Evolutionary conservation across 23 tunicate species (phyloP), one percentile per base, ranked within the genome.

Genomic region (Oikopleura albicans): DNA sequence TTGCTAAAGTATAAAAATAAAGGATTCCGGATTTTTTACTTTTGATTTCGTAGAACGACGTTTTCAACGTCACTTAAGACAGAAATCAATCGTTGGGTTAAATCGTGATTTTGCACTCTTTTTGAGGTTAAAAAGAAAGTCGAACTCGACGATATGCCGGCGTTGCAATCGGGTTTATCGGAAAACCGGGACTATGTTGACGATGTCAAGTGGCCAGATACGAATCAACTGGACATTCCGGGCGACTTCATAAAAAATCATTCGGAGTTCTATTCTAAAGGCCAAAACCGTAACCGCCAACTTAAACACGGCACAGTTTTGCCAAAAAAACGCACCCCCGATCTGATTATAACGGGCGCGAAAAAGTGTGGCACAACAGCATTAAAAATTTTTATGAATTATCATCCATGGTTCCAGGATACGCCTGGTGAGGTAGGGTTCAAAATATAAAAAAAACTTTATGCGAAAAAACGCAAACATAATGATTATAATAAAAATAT

Each of bases 331-430:
- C 79, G 79, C 37, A 12, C 4, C 4, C 79, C 79, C 28, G 79
- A 71, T 71, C 37, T 71, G 79, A 71, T 71, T 29, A 71, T 71
- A 2, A 71, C 79, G 28, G 79, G 79, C 31, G 79, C 79, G 37
- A 71, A 71, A 37, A 71, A 71, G 31, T 71, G 79, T 71, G 79
- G 79, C 28, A 71, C 79, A 37, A 71, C 79, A 2, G 79, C 79
- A 37, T 31, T 71, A 4, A 71, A 71, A 29, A 71, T 71, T 71
- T 71, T 71, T 71, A 71, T 71, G 79, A 16, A 27, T 2, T 71
- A 71, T 71, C 79, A 71, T 71, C 33, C 16, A 22, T 49, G 16
- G 22, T 49, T 49, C 22, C 27, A 71, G 79, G 79, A 71, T 29
- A 71, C 27, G 2, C 36, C 79, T 29, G 79, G 79, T 2, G 79